Percentiles rank a stretch among this genome's conserved stretches.
phyloP scores from a whole-genome alignment of 1,140 invertebrate genomes.

The Papilio xuthus region DNA sequence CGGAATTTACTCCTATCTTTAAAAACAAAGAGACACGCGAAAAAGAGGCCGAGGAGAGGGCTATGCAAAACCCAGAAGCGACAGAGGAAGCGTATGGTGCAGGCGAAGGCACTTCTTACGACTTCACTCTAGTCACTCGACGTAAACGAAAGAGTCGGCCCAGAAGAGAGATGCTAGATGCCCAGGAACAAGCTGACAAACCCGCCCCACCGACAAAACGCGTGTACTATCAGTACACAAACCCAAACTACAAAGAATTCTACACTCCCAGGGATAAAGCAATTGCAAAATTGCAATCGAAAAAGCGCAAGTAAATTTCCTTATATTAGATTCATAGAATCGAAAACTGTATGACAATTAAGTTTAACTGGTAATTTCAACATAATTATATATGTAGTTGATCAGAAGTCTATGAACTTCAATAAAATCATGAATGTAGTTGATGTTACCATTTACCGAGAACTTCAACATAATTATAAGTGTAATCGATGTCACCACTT shows the following conservation, averaged over 20 bases:
- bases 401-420: background rate
- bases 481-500: background rate
- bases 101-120: background rate
- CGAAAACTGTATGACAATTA: background rate
- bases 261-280: background rate
- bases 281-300: background rate
- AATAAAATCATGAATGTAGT: background rate
- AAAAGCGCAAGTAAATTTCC: background rate
- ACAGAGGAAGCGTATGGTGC: background rate
- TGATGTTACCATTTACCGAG: background rate
- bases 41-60: background rate
- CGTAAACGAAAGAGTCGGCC: background rate
- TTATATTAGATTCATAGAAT: background rate
- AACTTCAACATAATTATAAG: background rate
- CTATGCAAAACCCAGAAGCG: background rate
- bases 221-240: background rate
- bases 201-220: background rate
- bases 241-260: background rate
- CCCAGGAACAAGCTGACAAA: too few species aligned
- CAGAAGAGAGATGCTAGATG: background rate
- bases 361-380: background rate
- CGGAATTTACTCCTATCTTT: background rate
- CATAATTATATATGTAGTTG: background rate
- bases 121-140: background rate
- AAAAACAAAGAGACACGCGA: background rate